These are phyloP conservation scores for Carlito syrichta DNA, from an alignment of 2,113 vertebrate species.

Conservation along the genomic window DNA sequence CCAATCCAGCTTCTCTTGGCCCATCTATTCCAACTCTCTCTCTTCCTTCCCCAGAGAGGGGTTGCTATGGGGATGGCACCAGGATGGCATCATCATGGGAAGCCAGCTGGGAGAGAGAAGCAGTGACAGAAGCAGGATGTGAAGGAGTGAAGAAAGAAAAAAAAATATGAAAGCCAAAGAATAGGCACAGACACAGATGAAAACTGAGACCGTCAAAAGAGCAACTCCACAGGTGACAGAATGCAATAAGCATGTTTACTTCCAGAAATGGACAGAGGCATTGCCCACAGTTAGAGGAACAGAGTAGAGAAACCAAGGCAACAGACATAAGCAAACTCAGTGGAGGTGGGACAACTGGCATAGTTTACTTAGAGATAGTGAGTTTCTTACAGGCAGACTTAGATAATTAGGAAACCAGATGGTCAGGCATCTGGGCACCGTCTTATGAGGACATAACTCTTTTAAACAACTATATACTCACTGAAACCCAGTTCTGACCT, in stretches of 20 bases:
- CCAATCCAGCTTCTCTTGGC: not conserved
- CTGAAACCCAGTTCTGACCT: too few relatives aligned
- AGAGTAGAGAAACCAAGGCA: not conserved
- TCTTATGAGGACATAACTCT: too few relatives aligned
- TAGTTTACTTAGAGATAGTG: too few relatives aligned
- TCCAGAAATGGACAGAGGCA: not conserved
- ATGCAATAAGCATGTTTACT: not conserved
- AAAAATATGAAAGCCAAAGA: not conserved
- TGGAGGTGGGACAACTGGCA: too few relatives aligned
- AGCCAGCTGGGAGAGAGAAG: constrained; percentile 1
- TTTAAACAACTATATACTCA: too few relatives aligned
- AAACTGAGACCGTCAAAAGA: not conserved
- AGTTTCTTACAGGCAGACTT: too few relatives aligned
- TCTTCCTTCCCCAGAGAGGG: not conserved
- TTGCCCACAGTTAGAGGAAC: not conserved
- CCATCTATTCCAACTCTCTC: not conserved
- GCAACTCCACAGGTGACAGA: not conserved
- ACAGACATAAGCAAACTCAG: not conserved
- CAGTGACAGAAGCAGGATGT: not conserved
- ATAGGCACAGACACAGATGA: not conserved
- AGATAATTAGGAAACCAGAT: too few relatives aligned
- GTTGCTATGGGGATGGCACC: not conserved
- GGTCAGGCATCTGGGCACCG: too few relatives aligned
- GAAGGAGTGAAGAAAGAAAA: not conserved
- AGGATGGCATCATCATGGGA: not conserved